Conservation (phyloP, 1,140 invertebrate genomes). For the Eufriesea mexicana region DNA sequence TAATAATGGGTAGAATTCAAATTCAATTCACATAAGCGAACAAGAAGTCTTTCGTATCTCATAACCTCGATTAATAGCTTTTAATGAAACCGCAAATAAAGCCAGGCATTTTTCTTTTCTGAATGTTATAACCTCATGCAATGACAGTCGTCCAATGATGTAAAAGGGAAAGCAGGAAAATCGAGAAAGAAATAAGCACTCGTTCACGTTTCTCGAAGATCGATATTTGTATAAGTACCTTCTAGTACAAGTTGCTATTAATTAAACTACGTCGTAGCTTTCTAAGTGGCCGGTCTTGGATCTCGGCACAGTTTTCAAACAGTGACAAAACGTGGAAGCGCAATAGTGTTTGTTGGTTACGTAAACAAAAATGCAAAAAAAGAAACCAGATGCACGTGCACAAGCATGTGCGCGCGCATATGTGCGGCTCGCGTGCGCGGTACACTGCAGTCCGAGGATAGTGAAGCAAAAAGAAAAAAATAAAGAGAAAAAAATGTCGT, state of each 20-base stretch:
- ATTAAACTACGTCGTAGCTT: conserved; percentile 42
- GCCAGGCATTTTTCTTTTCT: neutral
- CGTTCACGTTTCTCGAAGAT: conserved; percentile 43
- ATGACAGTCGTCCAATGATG: neutral
- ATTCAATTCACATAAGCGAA: neutral
- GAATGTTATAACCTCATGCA: neutral
- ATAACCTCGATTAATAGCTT: neutral
- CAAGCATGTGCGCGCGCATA: conserved; percentile 19
- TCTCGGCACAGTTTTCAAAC: conserved; percentile 24
- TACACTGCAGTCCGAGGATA: conserved; percentile 31
- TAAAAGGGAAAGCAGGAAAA: neutral
- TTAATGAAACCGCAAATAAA: neutral
- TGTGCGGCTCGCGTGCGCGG: conserved; percentile 16
- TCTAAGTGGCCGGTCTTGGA: conserved; percentile 42
- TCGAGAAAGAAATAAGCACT: neutral
- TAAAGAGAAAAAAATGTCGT: conserved; percentile 18
- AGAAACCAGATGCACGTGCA: conserved; percentile 7
- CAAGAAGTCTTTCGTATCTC: neutral
- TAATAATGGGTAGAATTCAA: neutral
- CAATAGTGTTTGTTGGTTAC: conserved; percentile 17
- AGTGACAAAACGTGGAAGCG: conserved; percentile 4
- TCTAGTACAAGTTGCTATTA: conserved; percentile 55
- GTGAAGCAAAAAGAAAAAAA: conserved; percentile 30
- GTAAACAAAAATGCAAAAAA: neutral
- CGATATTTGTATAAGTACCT: conserved; percentile 52